Evolutionary conservation across 2,888 invertebrate genomes (phyloP), one percentile per base, ranked within the genome.

Genomic region (Ophioninae sp.): DNA sequence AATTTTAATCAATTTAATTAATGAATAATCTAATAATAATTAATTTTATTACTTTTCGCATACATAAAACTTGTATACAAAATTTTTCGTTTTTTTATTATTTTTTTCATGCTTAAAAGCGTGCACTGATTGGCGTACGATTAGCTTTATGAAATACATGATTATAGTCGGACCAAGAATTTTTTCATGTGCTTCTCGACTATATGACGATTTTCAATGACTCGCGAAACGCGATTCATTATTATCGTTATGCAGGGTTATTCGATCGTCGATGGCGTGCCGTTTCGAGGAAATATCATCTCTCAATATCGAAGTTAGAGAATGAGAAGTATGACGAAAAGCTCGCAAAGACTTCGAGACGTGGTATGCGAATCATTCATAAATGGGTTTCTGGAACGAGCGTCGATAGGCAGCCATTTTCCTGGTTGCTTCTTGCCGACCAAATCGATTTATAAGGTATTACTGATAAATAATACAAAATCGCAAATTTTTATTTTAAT

Each of bases 341-440:
- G 44, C 67, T n/a, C 59, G 63, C 63, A 22, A 72, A 73, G 58
- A 41, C 79, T 44, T 73, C 10, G 9, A 59, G 20, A 9, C 22
- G 20, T 39, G 77, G 73, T 22, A 81, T 81, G 58, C 37, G 68
- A 82, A 82, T 77, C 74, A 82, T 82, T 78, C 68, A 58, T 73
- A 77, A 81, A 81, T 81, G 68, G 61, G 67, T 81, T 77, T 81
- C 68, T 51, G 61, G 81, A 71, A 67, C 72, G 67, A 72, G 65
- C 20, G 39, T 23, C 67, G 22, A 63, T 22, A 59, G 44, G 37
- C 56, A 56, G 41, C 22, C 39, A 51, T 37, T 63, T 63, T 23
- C 56, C 2, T 13, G n/a, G 56, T 13, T 20, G 59, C 56, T n/a
- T 20, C 17, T 44, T 20, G 56, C 17, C 51, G 41, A 56, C 10